These are phyloP conservation scores for Aphelinus atriplicis DNA, from an alignment of 1,140 invertebrate genomes.

Conservation along the genomic window DNA sequence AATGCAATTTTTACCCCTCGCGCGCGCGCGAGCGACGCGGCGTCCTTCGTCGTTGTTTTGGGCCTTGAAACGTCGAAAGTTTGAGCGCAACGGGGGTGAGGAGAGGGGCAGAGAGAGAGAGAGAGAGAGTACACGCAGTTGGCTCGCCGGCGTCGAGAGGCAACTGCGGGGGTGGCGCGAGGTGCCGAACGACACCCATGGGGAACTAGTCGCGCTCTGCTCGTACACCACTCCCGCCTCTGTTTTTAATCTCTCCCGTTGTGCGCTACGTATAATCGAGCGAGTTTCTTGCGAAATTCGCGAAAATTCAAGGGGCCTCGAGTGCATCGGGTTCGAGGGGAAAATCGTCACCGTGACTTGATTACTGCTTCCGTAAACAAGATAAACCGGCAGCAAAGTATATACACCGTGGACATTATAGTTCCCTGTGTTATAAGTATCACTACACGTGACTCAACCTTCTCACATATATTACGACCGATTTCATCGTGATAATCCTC, in stretches of 20 bases:
- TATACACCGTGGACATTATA: too few species aligned
- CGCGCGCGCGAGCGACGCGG: background rate
- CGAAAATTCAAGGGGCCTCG: background rate
- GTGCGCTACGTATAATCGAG: background rate
- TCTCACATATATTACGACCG: too few species aligned
- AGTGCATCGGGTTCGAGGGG: background rate
- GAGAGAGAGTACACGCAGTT: background rate
- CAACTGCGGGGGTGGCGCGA: too few species aligned
- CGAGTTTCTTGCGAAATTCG: conserved; percentile 12
- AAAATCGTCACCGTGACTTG: background rate
- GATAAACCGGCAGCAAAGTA: too few species aligned
- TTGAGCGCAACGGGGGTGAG: background rate
- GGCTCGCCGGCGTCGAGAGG: background rate
- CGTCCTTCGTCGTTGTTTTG: background rate
- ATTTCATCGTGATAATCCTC: too few species aligned
- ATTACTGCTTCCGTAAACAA: too few species aligned
- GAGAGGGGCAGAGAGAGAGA: background rate
- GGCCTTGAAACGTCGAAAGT: conserved; percentile 12
- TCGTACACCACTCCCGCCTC: background rate
- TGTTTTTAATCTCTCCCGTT: conserved; percentile 15
- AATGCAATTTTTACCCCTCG: too few species aligned
- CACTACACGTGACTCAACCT: too few species aligned
- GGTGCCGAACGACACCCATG: conserved; percentile 10
- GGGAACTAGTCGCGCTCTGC: conserved; percentile 11
- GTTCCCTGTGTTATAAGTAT: too few species aligned